Percentiles rank a stretch among this genome's conserved stretches.
These are phyloP conservation scores for Thermophis baileyi DNA, from an alignment of 2,113 vertebrate species.

Conservation along the genomic window DNA sequence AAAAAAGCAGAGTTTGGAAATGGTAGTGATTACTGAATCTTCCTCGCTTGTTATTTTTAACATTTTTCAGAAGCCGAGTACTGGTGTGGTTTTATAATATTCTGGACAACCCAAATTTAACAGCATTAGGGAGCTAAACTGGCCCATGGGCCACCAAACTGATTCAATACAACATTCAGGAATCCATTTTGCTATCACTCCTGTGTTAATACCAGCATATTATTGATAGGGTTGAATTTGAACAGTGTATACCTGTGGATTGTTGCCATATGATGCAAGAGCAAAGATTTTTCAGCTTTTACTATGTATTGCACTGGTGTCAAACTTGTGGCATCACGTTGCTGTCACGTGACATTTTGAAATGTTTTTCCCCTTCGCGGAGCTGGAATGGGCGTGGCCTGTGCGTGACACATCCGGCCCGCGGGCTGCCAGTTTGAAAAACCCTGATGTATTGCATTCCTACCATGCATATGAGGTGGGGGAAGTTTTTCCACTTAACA, in stretches of 20 bases:
- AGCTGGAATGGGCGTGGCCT: too few relatives aligned
- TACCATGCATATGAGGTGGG: neutral
- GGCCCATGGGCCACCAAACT: neutral
- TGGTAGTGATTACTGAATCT: constrained; percentile 32
- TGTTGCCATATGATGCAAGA: neutral
- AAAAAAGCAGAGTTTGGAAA: constrained; percentile 34
- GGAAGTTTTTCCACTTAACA: neutral
- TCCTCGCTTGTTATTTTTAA: constrained; percentile 13
- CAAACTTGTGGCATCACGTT: too few relatives aligned
- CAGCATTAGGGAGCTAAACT: neutral
- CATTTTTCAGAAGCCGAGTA: neutral
- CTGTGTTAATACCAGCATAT: neutral
- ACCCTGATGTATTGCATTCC: neutral
- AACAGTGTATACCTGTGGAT: neutral
- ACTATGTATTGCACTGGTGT: neutral
- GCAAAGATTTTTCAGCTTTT: neutral
- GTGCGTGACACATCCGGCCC: too few relatives aligned
- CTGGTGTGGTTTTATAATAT: constrained; percentile 1
- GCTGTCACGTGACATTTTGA: too few relatives aligned
- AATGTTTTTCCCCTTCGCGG: too few relatives aligned
- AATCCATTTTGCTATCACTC: neutral
- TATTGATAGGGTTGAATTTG: neutral
- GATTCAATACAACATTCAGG: neutral
- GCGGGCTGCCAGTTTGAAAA: too few relatives aligned
- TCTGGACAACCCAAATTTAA: constrained; percentile 22